These are phyloP conservation scores for Cepaea nemoralis DNA, from an alignment of 1,140 invertebrate species.

Conservation along the genomic window DNA sequence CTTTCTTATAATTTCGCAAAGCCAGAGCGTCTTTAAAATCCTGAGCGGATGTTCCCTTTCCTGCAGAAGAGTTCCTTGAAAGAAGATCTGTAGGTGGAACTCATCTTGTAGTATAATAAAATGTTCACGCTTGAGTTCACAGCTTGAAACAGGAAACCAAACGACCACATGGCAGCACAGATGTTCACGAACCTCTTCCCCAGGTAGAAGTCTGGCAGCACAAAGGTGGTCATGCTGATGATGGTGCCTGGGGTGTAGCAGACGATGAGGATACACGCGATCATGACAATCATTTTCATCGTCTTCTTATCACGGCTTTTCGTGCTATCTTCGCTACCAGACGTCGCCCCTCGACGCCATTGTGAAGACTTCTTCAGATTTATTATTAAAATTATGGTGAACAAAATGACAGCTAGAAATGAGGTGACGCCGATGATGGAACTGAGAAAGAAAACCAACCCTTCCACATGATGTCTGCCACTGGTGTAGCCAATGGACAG, in stretches of 20 bases:
- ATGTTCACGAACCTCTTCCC: not conserved
- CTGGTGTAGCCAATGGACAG: not conserved
- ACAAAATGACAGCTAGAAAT: not conserved
- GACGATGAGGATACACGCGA: no score
- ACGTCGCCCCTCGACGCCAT: not conserved
- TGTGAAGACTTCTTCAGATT: not conserved
- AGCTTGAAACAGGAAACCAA: slow-evolving; percentile 2
- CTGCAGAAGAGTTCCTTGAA: not conserved
- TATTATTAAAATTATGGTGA: not conserved
- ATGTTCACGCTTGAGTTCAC: no score
- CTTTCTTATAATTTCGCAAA: no score
- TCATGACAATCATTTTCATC: no score
- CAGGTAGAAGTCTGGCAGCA: not conserved
- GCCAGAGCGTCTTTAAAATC: no score
- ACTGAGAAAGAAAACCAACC: not conserved
- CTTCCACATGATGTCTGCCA: not conserved
- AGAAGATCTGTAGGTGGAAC: not conserved
- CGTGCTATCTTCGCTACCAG: not conserved
- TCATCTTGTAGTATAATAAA: slow-evolving; percentile 13
- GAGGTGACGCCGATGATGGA: not conserved
- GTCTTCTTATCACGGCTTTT: not conserved
- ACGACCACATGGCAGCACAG: not conserved
- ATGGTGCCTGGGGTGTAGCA: no score
- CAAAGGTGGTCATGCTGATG: not conserved
- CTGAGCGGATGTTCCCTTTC: no score